Percentiles rank a stretch among this genome's conserved stretches.
Conservation (phyloP, 2,797 vertebrate genomes). For the Danio aesculapii region DNA sequence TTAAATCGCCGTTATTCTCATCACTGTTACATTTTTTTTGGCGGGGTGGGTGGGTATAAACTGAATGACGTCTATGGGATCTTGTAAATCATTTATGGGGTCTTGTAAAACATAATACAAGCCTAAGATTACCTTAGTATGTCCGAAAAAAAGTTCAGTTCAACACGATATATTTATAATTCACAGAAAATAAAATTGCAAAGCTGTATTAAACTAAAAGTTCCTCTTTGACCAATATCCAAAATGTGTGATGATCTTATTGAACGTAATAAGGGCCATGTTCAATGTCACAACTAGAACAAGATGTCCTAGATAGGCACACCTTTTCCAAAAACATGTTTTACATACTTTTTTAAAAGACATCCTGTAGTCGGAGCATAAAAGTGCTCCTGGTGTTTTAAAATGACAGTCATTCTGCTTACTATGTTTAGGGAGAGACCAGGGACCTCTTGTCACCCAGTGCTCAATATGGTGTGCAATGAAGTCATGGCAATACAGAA, state of each 20-base stretch:
- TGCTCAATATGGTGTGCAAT: background rate
- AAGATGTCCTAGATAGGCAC: constrained; percentile 3
- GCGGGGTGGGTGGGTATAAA: no score
- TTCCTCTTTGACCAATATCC: background rate
- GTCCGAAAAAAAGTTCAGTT: no score
- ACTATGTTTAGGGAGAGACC: background rate
- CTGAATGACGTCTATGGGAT: no score
- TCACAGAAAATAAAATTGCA: no score
- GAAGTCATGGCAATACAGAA: background rate
- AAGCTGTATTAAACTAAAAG: background rate
- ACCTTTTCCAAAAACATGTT: background rate
- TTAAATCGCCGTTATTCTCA: no score
- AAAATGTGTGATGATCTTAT: background rate
- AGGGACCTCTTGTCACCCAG: constrained; percentile 7
- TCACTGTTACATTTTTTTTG: no score
- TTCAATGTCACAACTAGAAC: background rate
- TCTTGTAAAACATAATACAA: no score
- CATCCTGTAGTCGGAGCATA: background rate
- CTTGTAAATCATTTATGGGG: no score
- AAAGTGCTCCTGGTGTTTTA: background rate
- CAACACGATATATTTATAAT: no score
- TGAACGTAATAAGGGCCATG: background rate
- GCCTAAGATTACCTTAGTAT: no score
- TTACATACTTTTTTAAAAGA: constrained; percentile 10
- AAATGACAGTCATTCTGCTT: background rate